Evolutionary conservation across 2,888 invertebrate species (phyloP).

Genomic region (Hemaris fuciformis): DNA sequence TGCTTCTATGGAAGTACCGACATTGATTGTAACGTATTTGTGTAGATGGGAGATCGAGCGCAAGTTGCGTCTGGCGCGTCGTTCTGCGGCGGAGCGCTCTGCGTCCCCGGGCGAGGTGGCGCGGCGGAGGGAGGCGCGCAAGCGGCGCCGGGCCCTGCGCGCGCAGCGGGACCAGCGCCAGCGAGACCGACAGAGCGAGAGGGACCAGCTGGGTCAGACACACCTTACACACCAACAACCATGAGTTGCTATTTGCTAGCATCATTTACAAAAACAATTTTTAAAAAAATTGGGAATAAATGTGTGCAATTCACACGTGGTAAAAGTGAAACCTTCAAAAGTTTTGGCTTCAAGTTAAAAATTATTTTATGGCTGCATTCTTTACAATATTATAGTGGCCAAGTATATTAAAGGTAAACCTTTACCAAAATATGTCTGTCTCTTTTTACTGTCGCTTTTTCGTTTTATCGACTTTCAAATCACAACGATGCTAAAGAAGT

Average conservation of each 20-base stretch:
- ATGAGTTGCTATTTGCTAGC: neutral
- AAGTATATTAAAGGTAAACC: too few species aligned
- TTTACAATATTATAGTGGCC: too few species aligned
- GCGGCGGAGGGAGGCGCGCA: constrained; percentile 50
- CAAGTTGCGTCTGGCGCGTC: constrained; percentile 89
- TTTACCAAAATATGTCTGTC: too few species aligned
- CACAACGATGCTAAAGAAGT: too few species aligned
- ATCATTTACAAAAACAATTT: neutral
- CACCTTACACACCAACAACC: neutral
- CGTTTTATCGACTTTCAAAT: too few species aligned
- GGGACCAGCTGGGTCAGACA: constrained; percentile 22
- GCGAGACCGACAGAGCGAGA: constrained; percentile 30
- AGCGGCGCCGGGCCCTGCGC: constrained; percentile 39
- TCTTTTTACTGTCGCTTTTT: too few species aligned
- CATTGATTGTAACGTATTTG: neutral
- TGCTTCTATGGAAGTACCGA: too few species aligned
- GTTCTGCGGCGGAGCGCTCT: constrained; percentile 65
- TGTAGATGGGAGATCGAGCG: constrained; percentile 94
- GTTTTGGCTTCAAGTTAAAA: too few species aligned
- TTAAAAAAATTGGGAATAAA: too few species aligned
- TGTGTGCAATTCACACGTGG: too few species aligned
- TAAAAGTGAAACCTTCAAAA: too few species aligned
- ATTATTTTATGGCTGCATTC: too few species aligned
- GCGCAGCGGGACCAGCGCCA: constrained; percentile 42
- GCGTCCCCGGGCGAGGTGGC: constrained; percentile 59